Evolutionary conservation across 2,797 vertebrate genomes (phyloP), one percentile per base, ranked within the genome.

Genomic region (Enteromius viviparus): DNA sequence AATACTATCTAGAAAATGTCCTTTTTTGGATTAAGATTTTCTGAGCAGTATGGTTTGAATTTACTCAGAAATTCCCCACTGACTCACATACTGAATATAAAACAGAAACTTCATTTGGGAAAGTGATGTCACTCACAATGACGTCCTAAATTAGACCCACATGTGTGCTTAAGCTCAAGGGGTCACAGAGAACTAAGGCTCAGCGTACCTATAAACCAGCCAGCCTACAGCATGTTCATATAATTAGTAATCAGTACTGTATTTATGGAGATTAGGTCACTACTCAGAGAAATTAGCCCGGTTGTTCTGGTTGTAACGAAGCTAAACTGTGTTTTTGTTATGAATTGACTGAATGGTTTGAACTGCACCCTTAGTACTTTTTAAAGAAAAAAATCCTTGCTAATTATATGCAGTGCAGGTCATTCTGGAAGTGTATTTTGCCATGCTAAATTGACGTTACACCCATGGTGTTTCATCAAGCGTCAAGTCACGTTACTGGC

Each of bases 111-210:
- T 75, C 70, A 89, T 87, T 64, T 80, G 86, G 78, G 87, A 88
- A 76, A 85, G 86, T 93, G 92, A 94, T 91, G 92, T 93, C 90
- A 94, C 90, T 76, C 47, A 87, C 87, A 84, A 91, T 87, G 87
- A 86, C 84, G 75, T 76, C 68, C 87, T 92, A 88, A 40, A 95
- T 94, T 93, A 86, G 90, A 91, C 86, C 92, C 94, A 94, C 82
- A 91, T 93, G 94, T 79, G 86, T 87, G 84, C n/a, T 4, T 60
- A 58, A n/a, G 60, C 26, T 79, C 40, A 37, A 17, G 32, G 40
- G 23, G 17, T 51, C 8, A 60, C 47, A 62, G 23, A 10, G 42
- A 42, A 81, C 45, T 32, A 68, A 66, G 9, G 12, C 49, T 70
- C 51, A 68, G 49, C 4, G 23, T 42, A n/a, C 9, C 29, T 69